Evolutionary conservation across 2,113 vertebrate genomes (phyloP).

Genomic region (Hepsetus odoe): DNA sequence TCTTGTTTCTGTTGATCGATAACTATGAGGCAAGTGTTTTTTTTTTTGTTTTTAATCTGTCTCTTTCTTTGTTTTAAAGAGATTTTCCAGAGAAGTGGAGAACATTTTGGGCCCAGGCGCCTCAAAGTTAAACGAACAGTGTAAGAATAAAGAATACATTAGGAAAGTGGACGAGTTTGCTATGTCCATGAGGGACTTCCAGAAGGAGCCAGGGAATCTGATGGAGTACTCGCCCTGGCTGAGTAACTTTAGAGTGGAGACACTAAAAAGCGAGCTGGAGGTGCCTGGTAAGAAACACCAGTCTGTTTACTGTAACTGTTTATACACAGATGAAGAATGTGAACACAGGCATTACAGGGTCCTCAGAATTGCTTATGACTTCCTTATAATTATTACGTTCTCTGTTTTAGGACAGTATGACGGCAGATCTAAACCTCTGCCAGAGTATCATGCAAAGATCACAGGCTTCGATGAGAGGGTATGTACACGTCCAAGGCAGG

Average conservation of each 20-base stretch:
- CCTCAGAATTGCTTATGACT: background rate
- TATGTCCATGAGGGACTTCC: conserved; percentile 65
- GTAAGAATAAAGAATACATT: conserved; percentile 62
- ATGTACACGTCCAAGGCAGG: conserved; percentile 49
- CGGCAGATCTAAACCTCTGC: conserved; percentile 88
- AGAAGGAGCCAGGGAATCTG: conserved; percentile 86
- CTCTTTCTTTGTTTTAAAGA: conserved; percentile 62
- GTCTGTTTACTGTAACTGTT: no score
- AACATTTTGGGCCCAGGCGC: conserved; percentile 80
- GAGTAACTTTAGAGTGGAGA: conserved; percentile 85
- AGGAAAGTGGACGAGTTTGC: conserved; percentile 50
- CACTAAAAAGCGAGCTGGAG: conserved; percentile 84
- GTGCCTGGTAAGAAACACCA: conserved; percentile 85
- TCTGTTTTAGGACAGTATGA: conserved; percentile 87
- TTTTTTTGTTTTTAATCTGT: no score
- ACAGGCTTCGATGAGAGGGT: conserved; percentile 96
- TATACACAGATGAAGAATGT: background rate
- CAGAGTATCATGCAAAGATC: conserved; percentile 93
- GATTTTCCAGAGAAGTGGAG: conserved; percentile 83
- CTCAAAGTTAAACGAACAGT: conserved; percentile 77
- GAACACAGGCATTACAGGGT: background rate
- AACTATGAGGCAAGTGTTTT: background rate
- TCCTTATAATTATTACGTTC: background rate
- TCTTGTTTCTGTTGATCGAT: background rate
- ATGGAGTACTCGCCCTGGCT: conserved; percentile 93